These are phyloP conservation scores for Danionella cerebrum DNA, from an alignment of 2,113 vertebrate genomes.

Conservation along the genomic window DNA sequence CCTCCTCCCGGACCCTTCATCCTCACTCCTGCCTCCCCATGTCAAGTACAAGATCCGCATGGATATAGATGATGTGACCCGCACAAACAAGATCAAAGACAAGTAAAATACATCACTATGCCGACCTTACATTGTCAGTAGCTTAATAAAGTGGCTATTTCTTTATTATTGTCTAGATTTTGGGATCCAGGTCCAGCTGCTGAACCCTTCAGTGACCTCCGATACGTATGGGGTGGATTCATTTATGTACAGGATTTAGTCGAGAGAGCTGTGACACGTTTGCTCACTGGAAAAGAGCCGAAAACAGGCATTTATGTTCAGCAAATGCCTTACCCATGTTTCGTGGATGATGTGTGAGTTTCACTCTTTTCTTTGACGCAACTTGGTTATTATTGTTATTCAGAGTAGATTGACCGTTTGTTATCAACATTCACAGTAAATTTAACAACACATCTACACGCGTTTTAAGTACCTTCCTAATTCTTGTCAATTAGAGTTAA, in stretches of 20 bases:
- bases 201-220: constrained; percentile 75
- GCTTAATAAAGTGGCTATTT: background rate
- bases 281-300: constrained; percentile 56
- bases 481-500: too few relatives aligned
- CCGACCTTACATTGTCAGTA: background rate
- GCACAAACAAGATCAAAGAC: constrained; percentile 81
- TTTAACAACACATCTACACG: too few relatives aligned
- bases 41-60: constrained; percentile 84
- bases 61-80: constrained; percentile 79
- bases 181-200: constrained; percentile 82
- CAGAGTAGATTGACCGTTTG: too few relatives aligned
- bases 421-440: too few relatives aligned
- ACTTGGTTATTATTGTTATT: too few relatives aligned
- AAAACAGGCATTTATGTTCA: constrained; percentile 73
- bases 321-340: constrained; percentile 91
- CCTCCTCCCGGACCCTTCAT: constrained; percentile 56
- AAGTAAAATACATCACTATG: constrained; percentile 53
- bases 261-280: constrained; percentile 66
- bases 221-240: constrained; percentile 82
- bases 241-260: constrained; percentile 86
- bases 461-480: too few relatives aligned
- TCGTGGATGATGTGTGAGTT: constrained; percentile 79
- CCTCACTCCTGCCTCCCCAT: constrained; percentile 54
- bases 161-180: constrained; percentile 60
- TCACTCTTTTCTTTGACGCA: background rate